These are phyloP conservation scores for Nesospiza acunhae DNA, from an alignment of 2,113 vertebrate genomes.

Conservation along the genomic window DNA sequence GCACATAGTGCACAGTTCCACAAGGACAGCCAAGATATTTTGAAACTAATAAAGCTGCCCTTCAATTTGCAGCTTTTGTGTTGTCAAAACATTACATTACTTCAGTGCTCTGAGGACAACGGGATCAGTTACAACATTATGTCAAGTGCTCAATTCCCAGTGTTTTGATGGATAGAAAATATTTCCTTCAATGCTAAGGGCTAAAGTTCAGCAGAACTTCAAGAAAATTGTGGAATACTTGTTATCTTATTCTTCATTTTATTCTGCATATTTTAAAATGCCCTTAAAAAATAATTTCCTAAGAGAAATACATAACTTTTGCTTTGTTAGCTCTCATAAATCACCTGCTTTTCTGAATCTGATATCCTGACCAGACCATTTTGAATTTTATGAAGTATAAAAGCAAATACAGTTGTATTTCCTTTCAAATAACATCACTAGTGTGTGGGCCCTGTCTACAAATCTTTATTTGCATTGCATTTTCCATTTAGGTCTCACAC, in stretches of 20 bases:
- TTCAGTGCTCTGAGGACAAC: not conserved
- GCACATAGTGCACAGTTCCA: not conserved
- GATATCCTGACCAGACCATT: not conserved
- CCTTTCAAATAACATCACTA: not conserved
- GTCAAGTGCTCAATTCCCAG: not conserved
- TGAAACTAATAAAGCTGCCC: slow-evolving; percentile 3
- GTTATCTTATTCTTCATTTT: not conserved
- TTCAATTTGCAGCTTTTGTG: not conserved
- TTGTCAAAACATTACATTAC: slow-evolving; percentile 1
- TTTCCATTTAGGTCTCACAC: not conserved
- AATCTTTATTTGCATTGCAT: not conserved
- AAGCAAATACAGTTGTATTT: not conserved
- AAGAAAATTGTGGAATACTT: not conserved
- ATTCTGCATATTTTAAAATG: not conserved
- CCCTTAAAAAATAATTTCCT: not conserved
- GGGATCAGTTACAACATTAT: not conserved
- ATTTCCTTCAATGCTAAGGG: not conserved
- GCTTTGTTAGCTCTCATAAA: not conserved
- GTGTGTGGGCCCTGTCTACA: not conserved
- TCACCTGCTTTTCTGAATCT: not conserved
- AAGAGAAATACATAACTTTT: not conserved
- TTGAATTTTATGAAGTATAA: not conserved
- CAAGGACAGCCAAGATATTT: not conserved
- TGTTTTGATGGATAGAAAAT: not conserved
- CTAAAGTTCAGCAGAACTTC: not conserved